Evolutionary conservation across 2,113 vertebrate species (phyloP), one percentile per base, ranked within the genome.

Genomic region (Irena cyanogastra): DNA sequence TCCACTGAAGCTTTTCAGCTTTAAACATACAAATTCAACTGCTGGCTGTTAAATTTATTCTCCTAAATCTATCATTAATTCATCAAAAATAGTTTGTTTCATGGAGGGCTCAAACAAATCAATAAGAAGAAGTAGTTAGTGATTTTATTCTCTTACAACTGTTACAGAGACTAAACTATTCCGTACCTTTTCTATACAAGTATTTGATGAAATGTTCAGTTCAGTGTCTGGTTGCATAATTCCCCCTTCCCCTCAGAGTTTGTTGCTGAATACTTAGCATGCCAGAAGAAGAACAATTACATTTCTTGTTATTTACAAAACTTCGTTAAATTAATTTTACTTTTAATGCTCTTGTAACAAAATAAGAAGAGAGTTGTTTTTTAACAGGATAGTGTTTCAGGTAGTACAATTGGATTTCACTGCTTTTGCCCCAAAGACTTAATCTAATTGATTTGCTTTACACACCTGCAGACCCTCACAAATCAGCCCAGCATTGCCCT

Each of bases 41-140:
- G 53, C 44, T 84, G 87, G 78, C 77, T 91, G 95, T 96, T 95
- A 97, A 94, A 97, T 94, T 71, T 68, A 86, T 94, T 95, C 87
- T 96, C 72, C 42, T 69, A 28, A 82, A 79, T 78, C 57, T 81
- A 33, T 49, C 42, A 53, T 39, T 93, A 77, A 70, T 87, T 69
- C 15, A 86, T 66, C 16, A 90, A 19, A 96, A 94, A 75, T 64
- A 37, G 18, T 81, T 91, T 89, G 30, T 97, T 94, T 89, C 39
- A 56, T 42, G 11, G 76, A 89, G 96, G 85, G 84, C 78, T 76
- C 87, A 83, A 74, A 90, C 81, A 89, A 90, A 83, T 68, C 72
- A 83, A 52, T 42, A 88, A 26, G 81, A 74, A 87, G 63, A 69
- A 72, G 9, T 27, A 68, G 31, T 65, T 44, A 49, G 65, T 70